Evolutionary conservation across 2,113 vertebrate species (phyloP).

Genomic region (Myodes glareolus): DNA sequence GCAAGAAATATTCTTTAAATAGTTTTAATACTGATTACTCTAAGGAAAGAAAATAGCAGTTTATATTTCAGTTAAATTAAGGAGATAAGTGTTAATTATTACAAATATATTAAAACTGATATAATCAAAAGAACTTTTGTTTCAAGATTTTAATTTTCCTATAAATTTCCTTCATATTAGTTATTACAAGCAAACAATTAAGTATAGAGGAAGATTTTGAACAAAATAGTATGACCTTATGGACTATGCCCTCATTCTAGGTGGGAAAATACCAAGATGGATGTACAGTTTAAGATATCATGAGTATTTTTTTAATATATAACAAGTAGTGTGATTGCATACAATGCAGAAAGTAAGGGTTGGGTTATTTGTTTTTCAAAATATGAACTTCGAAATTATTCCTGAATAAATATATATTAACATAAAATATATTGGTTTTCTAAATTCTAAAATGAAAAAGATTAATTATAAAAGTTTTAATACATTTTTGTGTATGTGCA

Average conservation of each 20-base stretch:
- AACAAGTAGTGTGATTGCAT: not conserved
- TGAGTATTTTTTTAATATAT: not conserved
- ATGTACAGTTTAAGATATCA: not conserved
- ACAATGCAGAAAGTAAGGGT: rapidly evolving
- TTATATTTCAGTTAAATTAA: not conserved
- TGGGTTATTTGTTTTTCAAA: not conserved
- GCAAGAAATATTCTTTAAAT: not conserved
- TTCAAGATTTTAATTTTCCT: not conserved
- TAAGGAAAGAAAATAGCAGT: not conserved
- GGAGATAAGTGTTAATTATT: not conserved
- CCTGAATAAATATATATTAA: not conserved
- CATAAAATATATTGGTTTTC: not conserved
- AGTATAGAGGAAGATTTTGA: not conserved
- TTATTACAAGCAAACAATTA: not conserved
- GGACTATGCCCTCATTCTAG: not conserved
- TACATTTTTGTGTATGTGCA: not conserved
- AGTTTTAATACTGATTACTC: not conserved
- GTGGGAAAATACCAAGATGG: not conserved
- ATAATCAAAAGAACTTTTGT: not conserved
- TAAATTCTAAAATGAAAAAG: not conserved
- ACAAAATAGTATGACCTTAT: not conserved
- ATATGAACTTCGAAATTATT: not conserved
- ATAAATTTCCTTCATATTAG: not conserved
- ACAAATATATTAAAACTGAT: not conserved
- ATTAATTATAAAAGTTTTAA: not conserved